A percentile compares a stretch with the other conserved stretches of the same genome.
phyloP scores from a whole-genome alignment of 2,888 invertebrate species.

The Dryadula phaetusa region DNA sequence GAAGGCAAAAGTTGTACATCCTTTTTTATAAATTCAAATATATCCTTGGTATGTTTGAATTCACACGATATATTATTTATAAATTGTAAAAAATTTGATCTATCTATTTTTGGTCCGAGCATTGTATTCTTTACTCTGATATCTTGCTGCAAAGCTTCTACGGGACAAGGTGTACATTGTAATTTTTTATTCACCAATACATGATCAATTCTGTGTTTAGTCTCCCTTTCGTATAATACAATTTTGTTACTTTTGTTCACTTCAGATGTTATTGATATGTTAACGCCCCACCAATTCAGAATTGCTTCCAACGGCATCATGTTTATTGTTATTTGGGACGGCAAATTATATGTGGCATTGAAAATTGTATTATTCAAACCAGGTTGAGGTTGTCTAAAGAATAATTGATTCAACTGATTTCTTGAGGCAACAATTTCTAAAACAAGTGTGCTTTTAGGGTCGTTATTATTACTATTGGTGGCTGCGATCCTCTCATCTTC shows the following conservation, averaged over 20 bases:
- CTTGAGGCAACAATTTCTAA: conserved; percentile 60
- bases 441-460: conserved; percentile 48
- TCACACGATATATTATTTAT: conserved; percentile 11
- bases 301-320: conserved; percentile 50
- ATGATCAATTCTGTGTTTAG: conserved; percentile 51
- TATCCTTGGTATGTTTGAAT: conserved; percentile 8
- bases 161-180: conserved; percentile 16
- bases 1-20: conserved; percentile 39
- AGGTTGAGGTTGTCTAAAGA: conserved; percentile 55
- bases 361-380: conserved; percentile 55
- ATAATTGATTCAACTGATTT: conserved; percentile 56
- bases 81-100: background rate
- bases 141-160: conserved; percentile 35
- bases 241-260: conserved; percentile 19
- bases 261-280: conserved; percentile 46
- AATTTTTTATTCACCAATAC: conserved; percentile 55
- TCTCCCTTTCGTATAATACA: conserved; percentile 49
- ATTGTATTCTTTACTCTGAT: conserved; percentile 36
- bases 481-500: conserved; percentile 31
- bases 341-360: conserved; percentile 49
- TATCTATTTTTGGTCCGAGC: background rate
- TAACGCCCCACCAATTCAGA: conserved; percentile 57
- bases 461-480: background rate
- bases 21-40: conserved; percentile 40
- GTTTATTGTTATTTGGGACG: conserved; percentile 47